Percentiles rank a stretch among this genome's conserved stretches.
phyloP scores from a whole-genome alignment of 2,797 vertebrate genomes.

The Muraenolepis orangiensis region DNA sequence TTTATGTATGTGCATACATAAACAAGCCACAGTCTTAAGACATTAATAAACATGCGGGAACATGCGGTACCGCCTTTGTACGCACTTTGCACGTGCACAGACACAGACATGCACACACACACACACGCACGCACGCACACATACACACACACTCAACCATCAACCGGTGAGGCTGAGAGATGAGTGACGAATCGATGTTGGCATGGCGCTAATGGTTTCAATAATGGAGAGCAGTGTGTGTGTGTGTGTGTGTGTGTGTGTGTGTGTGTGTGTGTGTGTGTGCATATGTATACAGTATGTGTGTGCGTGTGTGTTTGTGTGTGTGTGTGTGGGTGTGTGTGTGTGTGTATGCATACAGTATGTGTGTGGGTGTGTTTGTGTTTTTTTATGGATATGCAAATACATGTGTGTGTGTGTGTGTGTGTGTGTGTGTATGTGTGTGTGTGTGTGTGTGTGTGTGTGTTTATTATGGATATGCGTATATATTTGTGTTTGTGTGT shows the following conservation, averaged over 20 bases:
- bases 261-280: conserved; percentile 16
- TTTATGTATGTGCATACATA: too few species aligned
- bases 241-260: conserved; percentile 13
- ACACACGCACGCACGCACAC: too few species aligned
- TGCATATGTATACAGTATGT: background rate
- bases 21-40: too few species aligned
- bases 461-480: too few species aligned
- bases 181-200: conserved; percentile 57
- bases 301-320: background rate
- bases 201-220: conserved; percentile 63
- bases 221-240: conserved; percentile 48
- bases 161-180: conserved; percentile 17
- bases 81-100: too few species aligned
- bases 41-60: too few species aligned
- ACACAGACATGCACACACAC: too few species aligned
- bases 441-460: conserved; percentile 17
- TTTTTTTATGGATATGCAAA: too few species aligned
- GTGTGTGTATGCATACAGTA: conserved; percentile 7
- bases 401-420: conserved; percentile 1
- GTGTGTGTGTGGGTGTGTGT: background rate
- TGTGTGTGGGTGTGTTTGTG: background rate
- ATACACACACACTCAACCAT: too few species aligned
- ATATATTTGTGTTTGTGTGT: too few species aligned
- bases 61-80: too few species aligned
- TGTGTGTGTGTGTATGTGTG: background rate